phyloP scores from a whole-genome alignment of 2,888 invertebrate species.

The Stictocephala bisonia region DNA sequence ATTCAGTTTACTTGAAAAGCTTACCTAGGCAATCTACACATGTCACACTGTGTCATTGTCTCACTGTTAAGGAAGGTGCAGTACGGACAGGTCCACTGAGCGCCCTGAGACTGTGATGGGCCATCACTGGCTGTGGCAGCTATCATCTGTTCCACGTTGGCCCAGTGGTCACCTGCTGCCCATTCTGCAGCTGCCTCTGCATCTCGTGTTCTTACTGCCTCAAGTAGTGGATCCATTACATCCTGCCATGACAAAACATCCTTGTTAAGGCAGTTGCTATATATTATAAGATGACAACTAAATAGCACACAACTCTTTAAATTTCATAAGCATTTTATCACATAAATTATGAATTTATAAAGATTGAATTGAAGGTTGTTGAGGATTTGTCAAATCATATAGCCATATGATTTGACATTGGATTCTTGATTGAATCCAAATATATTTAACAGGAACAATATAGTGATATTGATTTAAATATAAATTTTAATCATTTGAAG shows the following conservation, averaged over 20 bases:
- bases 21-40: constrained; percentile 88
- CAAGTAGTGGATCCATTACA: constrained; percentile 79
- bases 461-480: no score
- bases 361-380: no score
- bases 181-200: constrained; percentile 79
- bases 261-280: no score
- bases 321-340: no score
- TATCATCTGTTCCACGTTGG: constrained; percentile 83
- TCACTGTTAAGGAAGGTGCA: constrained; percentile 94
- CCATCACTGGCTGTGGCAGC: constrained; percentile 61
- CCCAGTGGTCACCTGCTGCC: constrained; percentile 87
- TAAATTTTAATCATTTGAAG: no score
- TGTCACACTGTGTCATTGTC: constrained; percentile 83
- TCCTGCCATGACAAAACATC: constrained; percentile 69
- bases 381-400: no score
- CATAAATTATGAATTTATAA: no score
- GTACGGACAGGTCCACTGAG: constrained; percentile 90
- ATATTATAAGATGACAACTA: no score
- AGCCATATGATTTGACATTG: no score
- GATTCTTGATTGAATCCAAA: no score
- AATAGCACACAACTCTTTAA: no score
- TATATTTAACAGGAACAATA: no score
- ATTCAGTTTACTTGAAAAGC: not conserved
- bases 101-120: constrained; percentile 62
- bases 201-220: constrained; percentile 80